Evolutionary conservation across 2,797 vertebrate species (phyloP).

Genomic region (Ataeniobius toweri): DNA sequence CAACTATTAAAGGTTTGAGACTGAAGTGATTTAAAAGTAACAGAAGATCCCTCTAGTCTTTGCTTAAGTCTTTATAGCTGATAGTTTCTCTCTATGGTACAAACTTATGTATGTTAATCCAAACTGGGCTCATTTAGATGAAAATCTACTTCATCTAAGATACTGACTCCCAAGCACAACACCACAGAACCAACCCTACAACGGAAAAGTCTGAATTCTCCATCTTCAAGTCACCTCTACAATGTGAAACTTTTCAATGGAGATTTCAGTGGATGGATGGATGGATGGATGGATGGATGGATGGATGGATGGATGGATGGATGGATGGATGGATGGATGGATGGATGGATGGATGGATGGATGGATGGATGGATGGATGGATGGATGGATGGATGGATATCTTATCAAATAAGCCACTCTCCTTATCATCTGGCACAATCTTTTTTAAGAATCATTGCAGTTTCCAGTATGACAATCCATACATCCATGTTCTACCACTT

Average conservation of each 20-base stretch:
- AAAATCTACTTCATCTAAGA: neutral
- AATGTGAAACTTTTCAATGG: neutral
- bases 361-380: neutral
- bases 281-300: neutral
- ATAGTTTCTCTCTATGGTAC: too few relatives aligned
- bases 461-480: neutral
- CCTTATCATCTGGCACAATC: too few relatives aligned
- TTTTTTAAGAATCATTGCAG: too few relatives aligned
- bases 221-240: neutral
- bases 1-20: too few relatives aligned
- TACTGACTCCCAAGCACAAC: neutral
- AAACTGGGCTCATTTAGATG: neutral
- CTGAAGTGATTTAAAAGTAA: too few relatives aligned
- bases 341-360: neutral
- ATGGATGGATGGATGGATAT: neutral
- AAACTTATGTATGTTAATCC: too few relatives aligned
- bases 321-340: neutral
- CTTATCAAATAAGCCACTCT: neutral
- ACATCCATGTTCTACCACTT: too few relatives aligned
- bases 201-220: neutral
- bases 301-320: neutral
- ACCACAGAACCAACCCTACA: neutral
- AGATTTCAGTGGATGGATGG: neutral
- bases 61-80: too few relatives aligned
- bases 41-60: too few relatives aligned